phyloP scores from a whole-genome alignment of 2,888 invertebrate species.

The Pterobdella sp. region DNA sequence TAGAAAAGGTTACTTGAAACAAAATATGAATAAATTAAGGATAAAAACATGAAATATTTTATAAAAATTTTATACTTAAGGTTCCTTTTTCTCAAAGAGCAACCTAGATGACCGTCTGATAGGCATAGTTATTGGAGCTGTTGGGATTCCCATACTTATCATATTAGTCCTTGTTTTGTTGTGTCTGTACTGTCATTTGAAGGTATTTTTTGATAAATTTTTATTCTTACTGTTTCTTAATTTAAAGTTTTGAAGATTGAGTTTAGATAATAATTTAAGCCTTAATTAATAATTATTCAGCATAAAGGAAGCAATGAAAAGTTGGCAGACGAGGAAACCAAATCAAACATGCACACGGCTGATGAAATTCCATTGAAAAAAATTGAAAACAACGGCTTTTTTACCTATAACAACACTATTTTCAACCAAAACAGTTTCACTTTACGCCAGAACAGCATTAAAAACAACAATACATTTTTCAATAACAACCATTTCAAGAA shows the following conservation, averaged over 20 bases:
- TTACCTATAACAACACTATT: conserved; percentile 30
- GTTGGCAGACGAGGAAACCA: conserved; percentile 21
- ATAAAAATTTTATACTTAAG: neutral
- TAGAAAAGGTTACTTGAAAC: neutral
- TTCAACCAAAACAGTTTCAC: conserved; percentile 19
- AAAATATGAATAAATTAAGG: neutral
- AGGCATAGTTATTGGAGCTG: conserved; percentile 55
- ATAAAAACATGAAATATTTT: neutral
- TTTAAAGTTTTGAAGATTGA: no score
- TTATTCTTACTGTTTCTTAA: no score
- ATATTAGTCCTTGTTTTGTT: conserved; percentile 67
- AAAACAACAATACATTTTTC: neutral
- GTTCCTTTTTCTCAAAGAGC: neutral
- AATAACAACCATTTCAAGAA: neutral
- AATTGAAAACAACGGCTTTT: conserved; percentile 25
- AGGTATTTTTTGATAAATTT: no score
- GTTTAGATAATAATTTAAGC: neutral
- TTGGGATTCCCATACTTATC: conserved; percentile 61
- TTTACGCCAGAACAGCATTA: neutral
- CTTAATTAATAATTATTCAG: neutral
- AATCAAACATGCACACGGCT: conserved; percentile 15
- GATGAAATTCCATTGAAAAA: conserved; percentile 25
- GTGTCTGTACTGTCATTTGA: conserved; percentile 40
- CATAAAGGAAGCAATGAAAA: conserved; percentile 16
- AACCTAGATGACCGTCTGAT: conserved; percentile 33